These are phyloP conservation scores for Stomatorhinus walkeri DNA, from an alignment of 2,797 vertebrate species.

Conservation along the genomic window DNA sequence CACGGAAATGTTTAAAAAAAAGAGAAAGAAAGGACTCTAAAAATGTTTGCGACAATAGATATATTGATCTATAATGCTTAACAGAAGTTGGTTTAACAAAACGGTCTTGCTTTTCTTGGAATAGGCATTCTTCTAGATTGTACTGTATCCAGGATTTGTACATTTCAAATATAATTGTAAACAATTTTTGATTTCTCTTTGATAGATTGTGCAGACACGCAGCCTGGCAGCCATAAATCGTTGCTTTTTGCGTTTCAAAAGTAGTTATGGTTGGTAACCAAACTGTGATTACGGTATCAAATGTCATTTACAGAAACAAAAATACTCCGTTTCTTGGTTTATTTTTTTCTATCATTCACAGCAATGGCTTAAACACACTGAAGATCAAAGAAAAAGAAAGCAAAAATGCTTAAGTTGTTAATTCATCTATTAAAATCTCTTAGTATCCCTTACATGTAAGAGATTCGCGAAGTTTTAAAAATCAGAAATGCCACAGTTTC, in stretches of 20 bases:
- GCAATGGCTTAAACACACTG: background rate
- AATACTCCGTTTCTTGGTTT: conserved; percentile 33
- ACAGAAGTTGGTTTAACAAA: conserved; percentile 7
- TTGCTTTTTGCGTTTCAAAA: conserved; percentile 30
- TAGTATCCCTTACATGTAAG: background rate
- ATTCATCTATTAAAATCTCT: conserved; percentile 12
- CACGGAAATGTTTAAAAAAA: background rate
- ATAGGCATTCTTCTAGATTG: background rate
- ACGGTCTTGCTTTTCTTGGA: conserved; percentile 11
- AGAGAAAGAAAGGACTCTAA: background rate
- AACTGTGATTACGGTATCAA: conserved; percentile 40
- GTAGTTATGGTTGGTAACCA: conserved; percentile 29
- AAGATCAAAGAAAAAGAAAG: background rate
- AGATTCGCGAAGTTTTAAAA: background rate
- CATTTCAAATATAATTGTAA: conserved; percentile 26
- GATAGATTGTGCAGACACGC: conserved; percentile 36
- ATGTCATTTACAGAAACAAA: conserved; percentile 37
- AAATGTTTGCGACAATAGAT: background rate
- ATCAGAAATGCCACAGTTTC: conserved; percentile 9
- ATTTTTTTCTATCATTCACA: conserved; percentile 29
- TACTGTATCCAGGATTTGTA: conserved; percentile 22
- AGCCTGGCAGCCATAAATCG: conserved; percentile 29
- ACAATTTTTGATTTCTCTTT: conserved; percentile 29
- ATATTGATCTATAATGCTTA: conserved; percentile 21
- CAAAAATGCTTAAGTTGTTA: background rate